phyloP scores from a whole-genome alignment of 2,888 invertebrate genomes.

The Schrankia costaestrigalis region DNA sequence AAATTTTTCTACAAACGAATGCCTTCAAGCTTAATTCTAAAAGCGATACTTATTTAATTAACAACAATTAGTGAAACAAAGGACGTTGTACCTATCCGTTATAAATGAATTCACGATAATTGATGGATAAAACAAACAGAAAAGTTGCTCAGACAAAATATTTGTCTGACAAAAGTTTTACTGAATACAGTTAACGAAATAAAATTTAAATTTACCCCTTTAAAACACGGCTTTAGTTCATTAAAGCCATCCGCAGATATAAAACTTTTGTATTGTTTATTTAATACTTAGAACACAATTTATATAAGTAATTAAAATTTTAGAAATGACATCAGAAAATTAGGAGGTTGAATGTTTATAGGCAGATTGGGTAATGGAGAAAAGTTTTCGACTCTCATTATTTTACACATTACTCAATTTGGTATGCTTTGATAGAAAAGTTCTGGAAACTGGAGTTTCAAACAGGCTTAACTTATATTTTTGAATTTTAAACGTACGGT shows the following conservation, averaged over 20 bases:
- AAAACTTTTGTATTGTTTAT: conserved; percentile 33
- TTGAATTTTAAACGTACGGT: too few species aligned
- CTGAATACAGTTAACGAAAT: conserved; percentile 40
- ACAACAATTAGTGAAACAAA: conserved; percentile 20
- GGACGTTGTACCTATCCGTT: conserved; percentile 12
- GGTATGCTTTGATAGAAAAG: too few species aligned
- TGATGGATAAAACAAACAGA: conserved; percentile 40
- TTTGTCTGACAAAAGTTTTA: conserved; percentile 44
- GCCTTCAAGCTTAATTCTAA: conserved; percentile 6
- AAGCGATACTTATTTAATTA: conserved; percentile 20
- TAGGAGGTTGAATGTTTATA: neutral
- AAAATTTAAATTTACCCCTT: conserved; percentile 40
- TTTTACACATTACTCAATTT: neutral
- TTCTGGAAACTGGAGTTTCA: too few species aligned
- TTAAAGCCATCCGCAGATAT: conserved; percentile 34
- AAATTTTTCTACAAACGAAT: conserved; percentile 6
- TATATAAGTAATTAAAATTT: conserved; percentile 8
- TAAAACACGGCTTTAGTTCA: conserved; percentile 34
- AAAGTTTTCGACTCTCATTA: conserved; percentile 3
- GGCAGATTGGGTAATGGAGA: neutral
- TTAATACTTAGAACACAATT: conserved; percentile 23
- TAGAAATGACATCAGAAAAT: neutral
- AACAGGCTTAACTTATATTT: too few species aligned
- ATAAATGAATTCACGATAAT: conserved; percentile 18
- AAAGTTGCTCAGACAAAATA: conserved; percentile 50